phyloP scores from a whole-genome alignment of 64 coral and sea anemone genomes.

The Cladopsammia gracilis region DNA sequence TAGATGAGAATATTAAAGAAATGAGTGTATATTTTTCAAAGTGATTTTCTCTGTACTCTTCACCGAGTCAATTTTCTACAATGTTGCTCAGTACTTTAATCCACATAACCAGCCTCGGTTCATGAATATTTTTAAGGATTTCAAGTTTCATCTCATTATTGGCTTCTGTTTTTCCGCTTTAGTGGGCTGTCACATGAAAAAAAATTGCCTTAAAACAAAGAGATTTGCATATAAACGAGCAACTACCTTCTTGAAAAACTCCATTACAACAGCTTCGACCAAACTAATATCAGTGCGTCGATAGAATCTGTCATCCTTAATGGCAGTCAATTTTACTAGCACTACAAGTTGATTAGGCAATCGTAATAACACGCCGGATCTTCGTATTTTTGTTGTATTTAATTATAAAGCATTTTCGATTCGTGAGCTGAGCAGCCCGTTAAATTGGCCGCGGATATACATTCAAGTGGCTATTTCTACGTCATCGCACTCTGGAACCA shows the following conservation, averaged over 20 bases:
- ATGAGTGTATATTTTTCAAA: too few species aligned
- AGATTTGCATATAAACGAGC: not conserved
- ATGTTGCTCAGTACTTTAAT: too few species aligned
- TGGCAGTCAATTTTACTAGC: not conserved
- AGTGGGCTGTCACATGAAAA: not conserved
- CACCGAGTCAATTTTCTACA: too few species aligned
- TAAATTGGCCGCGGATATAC: not conserved
- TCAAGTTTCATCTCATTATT: slow-evolving; percentile 1
- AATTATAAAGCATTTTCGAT: not conserved
- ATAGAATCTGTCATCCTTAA: not conserved
- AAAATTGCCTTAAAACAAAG: slow-evolving; percentile 11
- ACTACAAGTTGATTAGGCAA: not conserved
- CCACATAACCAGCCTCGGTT: too few species aligned
- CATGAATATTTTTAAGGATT: too few species aligned
- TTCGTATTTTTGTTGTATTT: not conserved
- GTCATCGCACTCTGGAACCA: not conserved
- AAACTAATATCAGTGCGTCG: not conserved
- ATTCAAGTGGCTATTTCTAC: not conserved
- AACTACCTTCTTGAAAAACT: not conserved
- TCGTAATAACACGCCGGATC: not conserved
- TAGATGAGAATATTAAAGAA: too few species aligned
- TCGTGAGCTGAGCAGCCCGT: slow-evolving; percentile 12
- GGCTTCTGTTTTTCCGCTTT: not conserved
- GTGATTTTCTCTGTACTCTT: too few species aligned
- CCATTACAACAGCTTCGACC: not conserved